Percentiles rank a stretch among this genome's conserved stretches.
Conservation (phyloP, 2,888 invertebrate species). For the Myopa testacea region DNA sequence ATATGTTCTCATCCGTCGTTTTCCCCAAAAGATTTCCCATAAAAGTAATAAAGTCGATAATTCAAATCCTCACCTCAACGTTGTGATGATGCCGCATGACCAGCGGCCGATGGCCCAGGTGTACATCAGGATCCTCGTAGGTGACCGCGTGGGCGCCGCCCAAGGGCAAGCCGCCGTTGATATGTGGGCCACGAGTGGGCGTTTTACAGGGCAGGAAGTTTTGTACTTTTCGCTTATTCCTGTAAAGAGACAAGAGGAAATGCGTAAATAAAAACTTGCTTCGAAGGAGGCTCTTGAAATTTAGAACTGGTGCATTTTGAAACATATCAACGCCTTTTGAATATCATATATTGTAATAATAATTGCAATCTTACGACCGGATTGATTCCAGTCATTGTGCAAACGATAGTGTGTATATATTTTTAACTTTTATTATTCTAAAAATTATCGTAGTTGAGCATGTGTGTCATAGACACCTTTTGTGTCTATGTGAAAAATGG, state of each 20-base stretch:
- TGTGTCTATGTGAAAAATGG: no score
- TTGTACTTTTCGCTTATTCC: conserved; percentile 88
- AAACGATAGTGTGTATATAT: no score
- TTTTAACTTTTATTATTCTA: no score
- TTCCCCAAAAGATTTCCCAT: no score
- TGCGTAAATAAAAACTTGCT: not conserved
- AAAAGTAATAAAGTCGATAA: no score
- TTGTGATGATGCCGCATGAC: conserved; percentile 70
- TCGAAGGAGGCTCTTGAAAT: not conserved
- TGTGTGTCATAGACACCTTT: no score
- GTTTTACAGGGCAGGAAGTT: conserved; percentile 87
- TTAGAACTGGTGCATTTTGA: not conserved
- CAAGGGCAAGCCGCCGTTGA: conserved; percentile 61
- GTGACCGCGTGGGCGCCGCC: conserved; percentile 73
- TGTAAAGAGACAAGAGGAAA: conserved; percentile 69
- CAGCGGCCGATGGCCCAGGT: conserved; percentile 70
- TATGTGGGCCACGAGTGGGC: conserved; percentile 72
- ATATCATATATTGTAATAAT: no score
- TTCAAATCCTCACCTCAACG: conserved; percentile 59
- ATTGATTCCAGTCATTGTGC: no score
- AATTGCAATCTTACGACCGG: no score
- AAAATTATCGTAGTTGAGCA: no score
- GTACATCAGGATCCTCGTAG: conserved; percentile 83
- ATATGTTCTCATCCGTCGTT: no score
- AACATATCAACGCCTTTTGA: no score